Percentiles rank a stretch among this genome's conserved stretches.
These are phyloP conservation scores for Halocynthia aurantium DNA, from an alignment of 23 tunicate species.

Conservation along the genomic window DNA sequence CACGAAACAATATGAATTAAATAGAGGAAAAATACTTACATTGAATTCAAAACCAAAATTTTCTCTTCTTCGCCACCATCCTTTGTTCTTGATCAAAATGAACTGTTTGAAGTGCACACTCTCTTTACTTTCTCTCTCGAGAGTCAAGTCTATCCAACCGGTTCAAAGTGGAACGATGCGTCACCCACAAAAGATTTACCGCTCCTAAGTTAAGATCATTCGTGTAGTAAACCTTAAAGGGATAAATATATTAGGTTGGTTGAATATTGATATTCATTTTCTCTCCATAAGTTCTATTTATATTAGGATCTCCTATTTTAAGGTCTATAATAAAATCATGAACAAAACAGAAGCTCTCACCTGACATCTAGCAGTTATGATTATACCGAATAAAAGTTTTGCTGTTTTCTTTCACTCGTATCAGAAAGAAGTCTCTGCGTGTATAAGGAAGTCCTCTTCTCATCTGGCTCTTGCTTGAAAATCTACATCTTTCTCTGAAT, in stretches of 20 bases:
- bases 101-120: conserved; percentile 7
- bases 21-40: not conserved
- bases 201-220: conserved; percentile 8
- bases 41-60: conserved; percentile 5
- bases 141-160: conserved; percentile 11
- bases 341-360: conserved; percentile 10
- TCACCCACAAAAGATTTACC: conserved; percentile 17
- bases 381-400: not conserved
- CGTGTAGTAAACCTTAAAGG: no score
- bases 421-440: no score
- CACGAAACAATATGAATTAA: not conserved
- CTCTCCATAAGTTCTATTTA: not conserved
- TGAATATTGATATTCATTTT: not conserved
- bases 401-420: no score
- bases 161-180: not conserved
- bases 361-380: conserved; percentile 18
- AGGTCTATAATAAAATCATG: not conserved
- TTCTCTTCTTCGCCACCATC: not conserved
- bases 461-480: no score
- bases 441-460: no score
- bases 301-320: not conserved
- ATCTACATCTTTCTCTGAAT: no score
- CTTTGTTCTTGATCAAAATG: not conserved
- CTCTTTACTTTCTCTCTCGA: conserved; percentile 14
- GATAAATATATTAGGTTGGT: not conserved